phyloP scores from a whole-genome alignment of 2,888 invertebrate species.

The Peribatodes rhomboidaria region DNA sequence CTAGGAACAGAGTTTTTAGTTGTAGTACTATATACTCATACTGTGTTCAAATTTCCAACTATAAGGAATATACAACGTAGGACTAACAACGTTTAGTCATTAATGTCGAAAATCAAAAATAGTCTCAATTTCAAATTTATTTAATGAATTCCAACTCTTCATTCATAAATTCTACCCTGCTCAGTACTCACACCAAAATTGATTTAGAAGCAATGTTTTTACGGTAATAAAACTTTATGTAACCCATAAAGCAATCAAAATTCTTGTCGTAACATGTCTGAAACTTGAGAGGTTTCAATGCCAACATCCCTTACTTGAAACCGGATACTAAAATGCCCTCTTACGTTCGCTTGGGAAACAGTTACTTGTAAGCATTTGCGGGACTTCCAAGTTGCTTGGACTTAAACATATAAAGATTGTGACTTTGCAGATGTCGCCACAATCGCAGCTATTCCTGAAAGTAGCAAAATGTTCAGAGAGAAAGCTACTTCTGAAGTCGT shows the following conservation, averaged over 20 bases:
- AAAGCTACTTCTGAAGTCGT: background rate
- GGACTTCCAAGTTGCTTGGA: constrained; percentile 15
- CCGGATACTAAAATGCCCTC: constrained; percentile 34
- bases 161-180: background rate
- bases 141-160: background rate
- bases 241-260: constrained; percentile 52
- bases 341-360: constrained; percentile 18
- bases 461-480: background rate
- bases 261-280: constrained; percentile 49
- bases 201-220: constrained; percentile 47
- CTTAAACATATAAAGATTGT: background rate
- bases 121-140: background rate
- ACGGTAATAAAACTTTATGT: constrained; percentile 52
- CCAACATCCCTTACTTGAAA: constrained; percentile 33
- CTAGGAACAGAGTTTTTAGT: too few species aligned
- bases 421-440: constrained; percentile 23
- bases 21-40: too few species aligned
- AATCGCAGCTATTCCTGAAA: background rate
- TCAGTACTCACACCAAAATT: constrained; percentile 41
- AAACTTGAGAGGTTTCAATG: constrained; percentile 47
- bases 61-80: too few species aligned
- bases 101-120: too few species aligned
- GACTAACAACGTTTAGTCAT: too few species aligned
- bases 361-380: constrained; percentile 15
- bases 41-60: background rate